These are phyloP conservation scores for Taphrorychus bicolor DNA, from an alignment of 2,888 invertebrate species.

Conservation along the genomic window DNA sequence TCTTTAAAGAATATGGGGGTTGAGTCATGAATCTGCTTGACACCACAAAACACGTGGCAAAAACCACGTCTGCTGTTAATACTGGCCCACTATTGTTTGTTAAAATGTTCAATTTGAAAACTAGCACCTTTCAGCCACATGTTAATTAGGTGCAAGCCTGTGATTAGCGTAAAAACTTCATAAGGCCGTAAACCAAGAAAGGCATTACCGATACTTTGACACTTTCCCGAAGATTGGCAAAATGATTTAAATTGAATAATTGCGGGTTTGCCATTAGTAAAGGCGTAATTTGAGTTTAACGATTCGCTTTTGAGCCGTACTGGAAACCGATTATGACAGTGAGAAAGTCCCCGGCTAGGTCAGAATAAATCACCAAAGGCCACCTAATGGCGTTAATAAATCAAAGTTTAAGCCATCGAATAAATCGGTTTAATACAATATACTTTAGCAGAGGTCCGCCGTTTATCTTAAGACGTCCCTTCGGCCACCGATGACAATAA, in stretches of 20 bases:
- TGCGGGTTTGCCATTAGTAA: not conserved
- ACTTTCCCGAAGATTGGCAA: not conserved
- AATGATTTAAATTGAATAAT: slow-evolving; percentile 1
- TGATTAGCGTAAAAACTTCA: too few relatives aligned
- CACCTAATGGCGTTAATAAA: slow-evolving; percentile 36
- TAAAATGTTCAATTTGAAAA: too few relatives aligned
- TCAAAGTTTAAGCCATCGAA: slow-evolving; percentile 41
- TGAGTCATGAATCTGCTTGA: too few relatives aligned
- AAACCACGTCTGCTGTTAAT: too few relatives aligned
- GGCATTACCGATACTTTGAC: not conserved
- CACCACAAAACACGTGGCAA: too few relatives aligned
- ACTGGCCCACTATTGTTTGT: too few relatives aligned
- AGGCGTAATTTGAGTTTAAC: slow-evolving; percentile 10
- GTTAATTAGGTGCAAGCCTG: too few relatives aligned
- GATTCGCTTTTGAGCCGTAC: slow-evolving; percentile 10
- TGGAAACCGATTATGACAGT: slow-evolving; percentile 34
- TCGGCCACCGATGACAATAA: slow-evolving; percentile 35
- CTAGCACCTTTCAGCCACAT: too few relatives aligned
- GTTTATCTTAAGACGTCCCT: slow-evolving; percentile 38
- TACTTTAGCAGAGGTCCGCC: slow-evolving; percentile 33
- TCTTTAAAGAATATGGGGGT: too few relatives aligned
- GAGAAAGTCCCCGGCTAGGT: slow-evolving; percentile 32
- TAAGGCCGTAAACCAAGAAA: not conserved
- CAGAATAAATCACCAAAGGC: slow-evolving; percentile 30
- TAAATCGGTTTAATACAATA: slow-evolving; percentile 40